Evolutionary conservation across 2,888 invertebrate species (phyloP).

Genomic region (Nomada goodeniana): DNA sequence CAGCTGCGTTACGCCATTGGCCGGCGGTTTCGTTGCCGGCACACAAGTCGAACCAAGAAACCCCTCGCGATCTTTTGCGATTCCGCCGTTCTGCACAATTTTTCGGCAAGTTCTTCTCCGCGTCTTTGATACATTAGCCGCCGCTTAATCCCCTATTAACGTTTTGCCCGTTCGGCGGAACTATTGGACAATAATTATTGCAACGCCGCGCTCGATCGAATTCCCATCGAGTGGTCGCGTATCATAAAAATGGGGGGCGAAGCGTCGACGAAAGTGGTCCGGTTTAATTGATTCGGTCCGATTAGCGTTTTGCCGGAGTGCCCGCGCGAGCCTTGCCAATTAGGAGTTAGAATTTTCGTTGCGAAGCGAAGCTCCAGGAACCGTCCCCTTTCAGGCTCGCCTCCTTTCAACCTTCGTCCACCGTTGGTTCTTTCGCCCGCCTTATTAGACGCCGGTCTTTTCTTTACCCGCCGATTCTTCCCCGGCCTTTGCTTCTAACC

Average conservation of each 20-base stretch:
- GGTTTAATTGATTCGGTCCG: background rate
- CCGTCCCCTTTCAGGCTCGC: background rate
- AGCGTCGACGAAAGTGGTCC: background rate
- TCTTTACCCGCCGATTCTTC: conserved; percentile 32
- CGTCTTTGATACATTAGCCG: background rate
- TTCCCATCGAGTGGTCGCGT: background rate
- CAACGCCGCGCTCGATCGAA: too few species aligned
- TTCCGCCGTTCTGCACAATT: conserved; percentile 23
- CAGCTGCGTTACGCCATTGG: conserved; percentile 80
- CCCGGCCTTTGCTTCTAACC: conserved; percentile 28
- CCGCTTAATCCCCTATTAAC: background rate
- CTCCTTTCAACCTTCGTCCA: conserved; percentile 33
- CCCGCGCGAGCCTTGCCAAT: conserved; percentile 4
- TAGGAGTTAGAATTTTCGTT: conserved; percentile 33
- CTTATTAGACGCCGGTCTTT: conserved; percentile 38
- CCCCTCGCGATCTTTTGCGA: conserved; percentile 18
- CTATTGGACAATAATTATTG: too few species aligned
- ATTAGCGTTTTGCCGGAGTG: conserved; percentile 18
- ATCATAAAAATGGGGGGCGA: background rate
- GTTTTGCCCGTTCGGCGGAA: too few species aligned
- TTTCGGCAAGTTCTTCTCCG: background rate
- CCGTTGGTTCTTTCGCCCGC: conserved; percentile 21
- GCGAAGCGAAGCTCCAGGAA: background rate
- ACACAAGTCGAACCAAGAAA: conserved; percentile 55
- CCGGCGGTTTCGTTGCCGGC: conserved; percentile 56